Base-by-base conservation (phyloP, 2,888 invertebrate genomes). In the Himalopsyche japonica region DNA sequence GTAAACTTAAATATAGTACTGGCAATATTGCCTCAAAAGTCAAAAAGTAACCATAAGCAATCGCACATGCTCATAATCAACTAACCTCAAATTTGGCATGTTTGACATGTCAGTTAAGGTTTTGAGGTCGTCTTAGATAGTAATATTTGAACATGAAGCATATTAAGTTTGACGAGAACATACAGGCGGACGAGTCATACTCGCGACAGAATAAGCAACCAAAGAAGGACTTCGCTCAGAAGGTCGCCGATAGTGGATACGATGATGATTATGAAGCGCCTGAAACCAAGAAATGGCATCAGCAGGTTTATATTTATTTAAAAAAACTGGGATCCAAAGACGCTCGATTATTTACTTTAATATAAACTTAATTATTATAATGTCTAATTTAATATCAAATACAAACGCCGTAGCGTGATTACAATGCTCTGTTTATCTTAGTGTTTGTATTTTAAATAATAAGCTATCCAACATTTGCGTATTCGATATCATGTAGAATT, bases 251-350 rank as follows among this genome's bases (percentile, higher is more conserved):
- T 0, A 92, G 91, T 88, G 90, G 92, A 88, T 91, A 92, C 85
- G 92, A 92, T 48, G 91, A 92, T 88, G 91, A 90, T 81, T 89
- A 92, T 34, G 91, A 92, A 88, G 91, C 49, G 18, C 57, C 86
- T 10, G 93, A 92, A 79, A 91, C 91, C 86, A 92, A 92, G 89
- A 95, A 95, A 89, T 95, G 95, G 95, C 94, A 93, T 88, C 92
- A 94, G 86, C 93, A 94, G 90, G 93, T 94, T 91, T 88, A 87
- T 86, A 77, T 43, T 37, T 81, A 76, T 76, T 78, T 86, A 7
- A 37, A 8, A 37, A 8, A 37, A 12, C 7, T 3, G 15, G 15
- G 43, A 43, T 3, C 0, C 15, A 43, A 43, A 43, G 15, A 12
- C 15, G 3, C 43, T 43, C 15, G 0, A 43, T 15, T 12, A 15